These are phyloP conservation scores for Nomada fabriciana DNA, from an alignment of 2,888 invertebrate genomes.

Conservation along the genomic window DNA sequence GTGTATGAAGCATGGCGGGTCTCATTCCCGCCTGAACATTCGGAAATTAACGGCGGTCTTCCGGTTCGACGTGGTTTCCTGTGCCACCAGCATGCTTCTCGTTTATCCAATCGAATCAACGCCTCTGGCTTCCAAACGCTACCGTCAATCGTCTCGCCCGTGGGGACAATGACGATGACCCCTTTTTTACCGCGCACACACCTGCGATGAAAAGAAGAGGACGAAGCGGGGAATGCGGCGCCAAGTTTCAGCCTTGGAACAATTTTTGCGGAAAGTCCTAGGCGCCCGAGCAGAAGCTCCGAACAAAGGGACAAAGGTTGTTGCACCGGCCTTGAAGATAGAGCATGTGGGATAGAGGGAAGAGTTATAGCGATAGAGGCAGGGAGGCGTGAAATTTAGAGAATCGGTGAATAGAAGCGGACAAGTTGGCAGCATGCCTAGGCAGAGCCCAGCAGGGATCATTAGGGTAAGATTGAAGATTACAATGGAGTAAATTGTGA, in stretches of 20 bases:
- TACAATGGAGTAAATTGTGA: constrained; percentile 33
- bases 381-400: constrained; percentile 28
- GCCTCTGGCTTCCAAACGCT: constrained; percentile 17
- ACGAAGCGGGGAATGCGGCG: background rate
- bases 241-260: background rate
- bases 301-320: constrained; percentile 25
- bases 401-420: constrained; percentile 35
- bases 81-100: constrained; percentile 14
- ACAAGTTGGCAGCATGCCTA: constrained; percentile 41
- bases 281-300: background rate
- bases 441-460: constrained; percentile 21
- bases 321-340: constrained; percentile 13
- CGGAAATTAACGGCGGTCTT: constrained; percentile 67
- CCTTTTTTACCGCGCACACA: background rate
- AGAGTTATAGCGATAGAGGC: constrained; percentile 6
- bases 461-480: constrained; percentile 38
- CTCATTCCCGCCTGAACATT: constrained; percentile 54
- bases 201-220: background rate
- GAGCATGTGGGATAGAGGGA: background rate
- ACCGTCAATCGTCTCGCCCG: background rate
- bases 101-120: constrained; percentile 41
- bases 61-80: constrained; percentile 57
- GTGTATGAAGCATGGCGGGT: constrained; percentile 28
- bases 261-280: constrained; percentile 4
- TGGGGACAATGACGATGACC: background rate